Evolutionary conservation across 1,140 invertebrate species (phyloP).

Genomic region (Cephus cinctus): DNA sequence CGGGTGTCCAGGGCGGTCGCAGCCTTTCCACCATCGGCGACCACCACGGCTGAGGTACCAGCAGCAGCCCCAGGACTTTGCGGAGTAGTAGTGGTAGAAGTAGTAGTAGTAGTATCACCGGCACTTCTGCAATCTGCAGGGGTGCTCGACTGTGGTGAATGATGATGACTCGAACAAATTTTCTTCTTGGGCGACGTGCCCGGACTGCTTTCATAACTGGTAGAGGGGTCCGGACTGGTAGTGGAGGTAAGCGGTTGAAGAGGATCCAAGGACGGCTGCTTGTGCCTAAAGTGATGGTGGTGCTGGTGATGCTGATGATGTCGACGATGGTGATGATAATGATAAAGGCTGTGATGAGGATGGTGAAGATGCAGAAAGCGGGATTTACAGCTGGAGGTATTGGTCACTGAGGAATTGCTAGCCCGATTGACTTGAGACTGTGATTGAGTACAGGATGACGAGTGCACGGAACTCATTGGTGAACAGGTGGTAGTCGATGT

Average conservation of each 20-base stretch:
- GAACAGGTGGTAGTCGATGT: conserved; percentile 8
- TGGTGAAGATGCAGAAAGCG: conserved; percentile 22
- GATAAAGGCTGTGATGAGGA: conserved; percentile 13
- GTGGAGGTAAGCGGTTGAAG: conserved; percentile 16
- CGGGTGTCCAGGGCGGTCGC: conserved; percentile 65
- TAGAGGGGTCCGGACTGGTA: conserved; percentile 11
- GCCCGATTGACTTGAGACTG: too few relatives aligned
- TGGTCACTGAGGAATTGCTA: too few relatives aligned
- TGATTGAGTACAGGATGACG: too few relatives aligned
- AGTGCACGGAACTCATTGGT: conserved; percentile 11
- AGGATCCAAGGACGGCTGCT: conserved; percentile 13
- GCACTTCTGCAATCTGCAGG: too few relatives aligned
- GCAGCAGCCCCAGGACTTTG: conserved; percentile 24
- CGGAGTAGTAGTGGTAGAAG: conserved; percentile 10
- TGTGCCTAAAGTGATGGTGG: conserved; percentile 32
- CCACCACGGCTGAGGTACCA: conserved; percentile 18
- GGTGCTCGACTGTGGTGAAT: conserved; percentile 13
- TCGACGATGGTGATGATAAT: conserved; percentile 21
- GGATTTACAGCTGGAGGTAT: too few relatives aligned
- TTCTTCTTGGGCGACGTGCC: conserved; percentile 40
- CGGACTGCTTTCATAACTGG: conserved; percentile 12
- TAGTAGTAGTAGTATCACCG: too few relatives aligned
- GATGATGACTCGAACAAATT: conserved; percentile 38
- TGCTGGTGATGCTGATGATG: conserved; percentile 24
- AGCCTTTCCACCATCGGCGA: conserved; percentile 27